Conservation (phyloP, 2,113 vertebrate genomes). For the Otis tarda region DNA sequence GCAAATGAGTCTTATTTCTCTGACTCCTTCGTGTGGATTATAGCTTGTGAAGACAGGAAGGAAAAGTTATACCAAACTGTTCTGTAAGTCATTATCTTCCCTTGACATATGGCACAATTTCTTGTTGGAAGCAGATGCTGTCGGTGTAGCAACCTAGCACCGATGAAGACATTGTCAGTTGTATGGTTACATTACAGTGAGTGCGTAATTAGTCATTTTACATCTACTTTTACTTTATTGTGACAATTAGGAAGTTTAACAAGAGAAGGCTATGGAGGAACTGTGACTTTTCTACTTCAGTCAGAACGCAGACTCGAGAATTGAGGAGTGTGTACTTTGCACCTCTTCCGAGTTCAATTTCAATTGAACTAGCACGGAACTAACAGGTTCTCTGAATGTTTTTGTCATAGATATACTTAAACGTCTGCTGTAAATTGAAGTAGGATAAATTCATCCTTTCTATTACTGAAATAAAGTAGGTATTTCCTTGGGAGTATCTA, state of each 20-base stretch:
- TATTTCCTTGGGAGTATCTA: background rate
- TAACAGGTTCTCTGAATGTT: background rate
- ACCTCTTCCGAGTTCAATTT: background rate
- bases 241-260: background rate
- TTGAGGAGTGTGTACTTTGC: background rate
- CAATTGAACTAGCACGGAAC: background rate
- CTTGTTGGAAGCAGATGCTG: background rate
- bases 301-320: background rate
- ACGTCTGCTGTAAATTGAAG: background rate
- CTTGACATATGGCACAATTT: background rate
- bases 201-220: background rate
- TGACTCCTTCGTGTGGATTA: background rate
- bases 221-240: constrained; percentile 12
- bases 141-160: background rate
- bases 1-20: constrained; percentile 44
- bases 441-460: background rate
- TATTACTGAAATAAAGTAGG: background rate
- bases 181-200: background rate
- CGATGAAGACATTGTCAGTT: background rate
- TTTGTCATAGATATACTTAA: background rate
- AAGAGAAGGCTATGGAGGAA: background rate
- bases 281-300: background rate
- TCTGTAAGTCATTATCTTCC: background rate
- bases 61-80: background rate
- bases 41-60: constrained; percentile 9